Conservation (phyloP, 2,888 invertebrate species). For the Eumerus sabulonum region DNA sequence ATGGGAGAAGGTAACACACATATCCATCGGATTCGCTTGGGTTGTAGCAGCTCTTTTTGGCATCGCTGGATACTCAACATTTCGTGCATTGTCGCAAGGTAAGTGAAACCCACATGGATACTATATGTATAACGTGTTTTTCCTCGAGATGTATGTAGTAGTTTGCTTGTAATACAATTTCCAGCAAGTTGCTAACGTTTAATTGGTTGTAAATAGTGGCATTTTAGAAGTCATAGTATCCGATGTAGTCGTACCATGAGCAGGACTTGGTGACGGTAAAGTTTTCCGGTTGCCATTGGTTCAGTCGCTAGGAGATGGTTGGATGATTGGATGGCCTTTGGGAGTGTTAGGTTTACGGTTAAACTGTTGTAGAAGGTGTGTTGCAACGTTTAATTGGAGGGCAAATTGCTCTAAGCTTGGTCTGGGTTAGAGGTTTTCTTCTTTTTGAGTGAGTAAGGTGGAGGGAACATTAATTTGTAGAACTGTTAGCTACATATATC, state of each 20-base stretch:
- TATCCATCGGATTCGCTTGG: slow-evolving; percentile 87
- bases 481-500: too few relatives aligned
- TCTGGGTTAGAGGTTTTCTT: background rate
- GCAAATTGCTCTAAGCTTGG: too few relatives aligned
- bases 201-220: background rate
- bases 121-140: slow-evolving; percentile 2
- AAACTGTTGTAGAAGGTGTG: too few relatives aligned
- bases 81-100: slow-evolving; percentile 89
- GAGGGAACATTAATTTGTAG: too few relatives aligned
- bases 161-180: background rate
- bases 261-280: too few relatives aligned
- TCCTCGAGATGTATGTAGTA: background rate
- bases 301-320: too few relatives aligned
- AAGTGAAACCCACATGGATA: slow-evolving; percentile 53
- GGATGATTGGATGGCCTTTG: too few relatives aligned
- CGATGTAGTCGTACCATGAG: too few relatives aligned
- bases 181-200: background rate
- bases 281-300: too few relatives aligned
- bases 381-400: too few relatives aligned
- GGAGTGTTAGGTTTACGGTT: too few relatives aligned
- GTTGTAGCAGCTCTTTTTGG: slow-evolving; percentile 86
- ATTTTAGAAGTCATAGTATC: too few relatives aligned
- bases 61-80: slow-evolving; percentile 89
- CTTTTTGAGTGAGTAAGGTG: background rate
- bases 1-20: slow-evolving; percentile 90